These are phyloP conservation scores for Leptodactylus fallax DNA, from an alignment of 2,797 vertebrate genomes.

Conservation along the genomic window DNA sequence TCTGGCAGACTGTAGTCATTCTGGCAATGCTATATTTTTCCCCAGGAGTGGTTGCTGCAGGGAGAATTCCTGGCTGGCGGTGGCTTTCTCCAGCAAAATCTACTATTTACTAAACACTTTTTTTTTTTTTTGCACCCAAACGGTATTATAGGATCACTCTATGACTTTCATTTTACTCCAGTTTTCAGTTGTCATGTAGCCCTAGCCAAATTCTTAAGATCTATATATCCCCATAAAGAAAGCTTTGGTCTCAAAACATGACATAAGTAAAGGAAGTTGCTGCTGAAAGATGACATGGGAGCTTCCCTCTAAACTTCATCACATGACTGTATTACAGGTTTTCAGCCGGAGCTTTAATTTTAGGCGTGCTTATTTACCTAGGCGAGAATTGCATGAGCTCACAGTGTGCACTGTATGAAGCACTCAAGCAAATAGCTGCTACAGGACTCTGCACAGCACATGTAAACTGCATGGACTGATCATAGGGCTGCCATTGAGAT, in stretches of 20 bases:
- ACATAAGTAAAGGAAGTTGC: background rate
- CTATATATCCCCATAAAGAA: background rate
- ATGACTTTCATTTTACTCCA: too few relatives aligned
- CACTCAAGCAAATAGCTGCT: background rate
- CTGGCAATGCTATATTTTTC: too few relatives aligned
- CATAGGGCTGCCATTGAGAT: background rate
- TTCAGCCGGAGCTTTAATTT: background rate
- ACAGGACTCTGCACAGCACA: background rate
- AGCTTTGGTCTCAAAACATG: background rate
- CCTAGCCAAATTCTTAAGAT: too few relatives aligned
- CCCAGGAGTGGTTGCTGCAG: too few relatives aligned
- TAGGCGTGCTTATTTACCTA: background rate
- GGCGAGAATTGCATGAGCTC: background rate
- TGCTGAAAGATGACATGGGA: background rate
- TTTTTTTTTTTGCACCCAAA: too few relatives aligned
- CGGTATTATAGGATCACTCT: too few relatives aligned
- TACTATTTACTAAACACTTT: too few relatives aligned
- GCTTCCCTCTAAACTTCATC: background rate
- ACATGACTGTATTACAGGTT: background rate
- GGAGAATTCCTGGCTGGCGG: too few relatives aligned
- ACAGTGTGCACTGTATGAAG: background rate
- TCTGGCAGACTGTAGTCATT: too few relatives aligned
- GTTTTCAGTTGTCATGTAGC: too few relatives aligned
- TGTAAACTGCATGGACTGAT: too few relatives aligned
- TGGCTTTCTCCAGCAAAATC: too few relatives aligned